Base-by-base conservation (phyloP, 2,797 vertebrate species). In the Alauda arvensis region DNA sequence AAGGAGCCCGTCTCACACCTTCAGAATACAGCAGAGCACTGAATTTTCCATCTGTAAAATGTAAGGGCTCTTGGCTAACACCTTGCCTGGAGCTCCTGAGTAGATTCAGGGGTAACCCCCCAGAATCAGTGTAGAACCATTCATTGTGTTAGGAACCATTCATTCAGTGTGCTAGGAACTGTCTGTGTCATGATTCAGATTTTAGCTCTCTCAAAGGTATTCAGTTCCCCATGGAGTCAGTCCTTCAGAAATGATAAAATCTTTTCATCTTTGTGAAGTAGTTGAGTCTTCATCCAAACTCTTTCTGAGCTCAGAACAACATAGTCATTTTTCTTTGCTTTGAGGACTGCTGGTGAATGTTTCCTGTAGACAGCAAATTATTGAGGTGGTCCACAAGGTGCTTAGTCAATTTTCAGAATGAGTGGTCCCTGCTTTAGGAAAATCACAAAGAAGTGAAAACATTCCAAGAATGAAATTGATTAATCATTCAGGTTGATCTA, bases 351-450 rank as follows among this genome's bases (percentile, higher is more conserved):
- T 66, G 56, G 46, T 46, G 63, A 67, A 63, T 70, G 34, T 71
- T 87, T 90, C 74, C 61, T 74, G 57, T 59, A 67, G 70, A 48
- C 23, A 71, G 83, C 37, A 81, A 85, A 87, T 87, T 31, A 70
- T 18, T 68, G 70, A 90, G 90, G 65, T 83, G 49, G 57, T 83
- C 65, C 74, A 79, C 46, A 85, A 87, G 46, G 53, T 91, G 34
- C 74, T 81, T 83, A 61, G 60, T 63, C 70, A 91, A 4, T 87
- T 93, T 85, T 91, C 77, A 90, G 69, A 91, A 69, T 83, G 48
- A 87, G 60, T 51, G 78, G 87, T 89, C 74, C 69, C 70, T 83
- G 53, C 60, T 77, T 90, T 75, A 79, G 51, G 68, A 94, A 88
- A 85, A 90, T 74, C 57, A 63, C 49, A 16, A 78, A 70, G 74